Percentiles rank a stretch among this genome's conserved stretches.
Evolutionary conservation across 2,113 vertebrate genomes (phyloP).

Genomic region (Tragulus kanchil): DNA sequence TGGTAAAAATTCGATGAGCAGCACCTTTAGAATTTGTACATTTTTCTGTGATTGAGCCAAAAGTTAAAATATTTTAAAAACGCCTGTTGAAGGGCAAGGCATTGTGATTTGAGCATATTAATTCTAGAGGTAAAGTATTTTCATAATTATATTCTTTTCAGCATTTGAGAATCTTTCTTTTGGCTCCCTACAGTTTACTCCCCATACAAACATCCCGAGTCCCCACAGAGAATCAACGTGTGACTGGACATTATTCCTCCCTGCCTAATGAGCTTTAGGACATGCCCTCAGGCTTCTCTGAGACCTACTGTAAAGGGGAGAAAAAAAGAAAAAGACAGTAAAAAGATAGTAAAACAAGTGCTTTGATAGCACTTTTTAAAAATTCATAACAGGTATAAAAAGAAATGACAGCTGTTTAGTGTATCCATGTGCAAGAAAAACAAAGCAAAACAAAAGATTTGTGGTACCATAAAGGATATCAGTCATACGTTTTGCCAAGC

Average conservation of each 20-base stretch:
- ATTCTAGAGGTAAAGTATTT: slow-evolving; percentile 48
- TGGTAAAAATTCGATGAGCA: not conserved
- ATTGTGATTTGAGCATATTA: not conserved
- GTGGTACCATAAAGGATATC: slow-evolving; percentile 66
- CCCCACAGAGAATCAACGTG: slow-evolving; percentile 74
- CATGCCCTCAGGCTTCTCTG: slow-evolving; percentile 77
- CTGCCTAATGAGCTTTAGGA: slow-evolving; percentile 84
- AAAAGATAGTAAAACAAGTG: slow-evolving; percentile 83
- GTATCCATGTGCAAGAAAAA: slow-evolving; percentile 70
- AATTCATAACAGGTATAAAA: slow-evolving; percentile 82
- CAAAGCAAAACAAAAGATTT: slow-evolving; percentile 60
- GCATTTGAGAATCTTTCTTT: slow-evolving; percentile 44
- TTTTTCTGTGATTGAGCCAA: not conserved
- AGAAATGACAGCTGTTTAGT: slow-evolving; percentile 77
- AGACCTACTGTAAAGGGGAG: slow-evolving; percentile 79
- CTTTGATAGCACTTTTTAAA: slow-evolving; percentile 83
- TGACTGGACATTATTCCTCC: slow-evolving; percentile 25
- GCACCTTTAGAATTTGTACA: not conserved
- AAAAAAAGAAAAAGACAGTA: slow-evolving; percentile 50
- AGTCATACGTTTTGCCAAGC: slow-evolving; percentile 57
- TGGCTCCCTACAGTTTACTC: slow-evolving; percentile 73
- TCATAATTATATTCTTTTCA: slow-evolving; percentile 76
- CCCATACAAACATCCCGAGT: slow-evolving; percentile 75
- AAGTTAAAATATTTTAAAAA: not conserved
- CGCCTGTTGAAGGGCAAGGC: slow-evolving; percentile 30